Base-by-base conservation (phyloP, 2,113 vertebrate species). In the Lampris megalopsis region DNA sequence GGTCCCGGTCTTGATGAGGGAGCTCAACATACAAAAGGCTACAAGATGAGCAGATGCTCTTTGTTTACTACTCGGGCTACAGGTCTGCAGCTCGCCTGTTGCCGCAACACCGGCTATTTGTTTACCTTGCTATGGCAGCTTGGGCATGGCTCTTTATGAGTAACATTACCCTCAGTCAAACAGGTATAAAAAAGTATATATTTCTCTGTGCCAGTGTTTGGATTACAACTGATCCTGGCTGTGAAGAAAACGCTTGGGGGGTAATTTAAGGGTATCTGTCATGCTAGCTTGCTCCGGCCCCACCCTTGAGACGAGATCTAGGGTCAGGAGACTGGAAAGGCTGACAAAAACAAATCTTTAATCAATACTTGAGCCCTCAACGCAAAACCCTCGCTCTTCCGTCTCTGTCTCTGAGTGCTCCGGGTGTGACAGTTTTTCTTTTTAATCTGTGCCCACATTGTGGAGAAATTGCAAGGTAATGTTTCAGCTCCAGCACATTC, bases 311-410 rank as follows among this genome's bases (percentile, higher is more conserved):
- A 94, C 88, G 77, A 84, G 91, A 88, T 84, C 75, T 75, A 91
- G 90, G 93, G 92, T 94, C 94, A 94, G 91, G 93, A 93, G 92
- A 93, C 91, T 93, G 89, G 92, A 94, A 93, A 92, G 93, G 93
- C 93, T 93, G 92, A 95, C 93, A 93, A 94, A 94, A 94, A 94
- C 93, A 95, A 95, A 95, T 94, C 94, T 95, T 92, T 92, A 95
- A 95, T 95, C 94, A 93, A 94, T 95, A 94, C 85, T 88, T 77
- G 75, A 88, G 89, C 86, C 90, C 92, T 83, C 86, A 83, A 93
- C 92, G 86, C 92, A 91, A 91, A 93, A 86, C 86, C 86, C 88
- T 87, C 88, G 83, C 89, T 92, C 89, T 89, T 92, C 89, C 73
- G 87, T 91, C 88, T 93, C 90, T 88, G 88, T 92, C 89, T 88